Evolutionary conservation across 30 jellyfish, hydroid and myxozoan genomes (phyloP).

Genomic region (Turritopsis dohrnii): DNA sequence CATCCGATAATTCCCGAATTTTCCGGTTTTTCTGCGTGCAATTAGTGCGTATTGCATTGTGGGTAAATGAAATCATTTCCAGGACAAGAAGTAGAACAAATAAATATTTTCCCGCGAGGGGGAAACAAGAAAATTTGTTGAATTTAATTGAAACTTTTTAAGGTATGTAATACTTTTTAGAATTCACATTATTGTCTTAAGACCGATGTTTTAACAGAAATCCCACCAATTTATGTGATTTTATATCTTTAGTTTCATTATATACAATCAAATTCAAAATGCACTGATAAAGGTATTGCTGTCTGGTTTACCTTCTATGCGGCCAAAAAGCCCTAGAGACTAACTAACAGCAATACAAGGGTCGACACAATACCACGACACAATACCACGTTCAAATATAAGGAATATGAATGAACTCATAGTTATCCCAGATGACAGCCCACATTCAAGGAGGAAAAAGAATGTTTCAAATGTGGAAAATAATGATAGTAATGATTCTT

Average conservation of each 20-base stretch:
- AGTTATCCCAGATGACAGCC: slow-evolving; percentile 91
- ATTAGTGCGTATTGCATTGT: slow-evolving; percentile 12
- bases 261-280: neutral
- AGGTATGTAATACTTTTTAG: no score
- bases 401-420: slow-evolving; percentile 59
- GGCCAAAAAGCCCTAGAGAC: neutral
- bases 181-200: no score
- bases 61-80: slow-evolving; percentile 41
- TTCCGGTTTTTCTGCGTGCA: neutral
- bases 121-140: neutral
- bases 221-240: neutral
- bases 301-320: neutral
- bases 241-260: neutral
- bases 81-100: neutral
- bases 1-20: neutral
- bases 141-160: neutral
- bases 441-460: slow-evolving; percentile 47
- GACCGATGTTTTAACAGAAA: neutral
- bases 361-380: no score
- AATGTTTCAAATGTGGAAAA: slow-evolving; percentile 42
- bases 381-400: neutral
- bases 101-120: slow-evolving; percentile 8
- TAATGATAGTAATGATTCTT: slow-evolving; percentile 62
- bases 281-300: neutral
- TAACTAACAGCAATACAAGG: neutral